Conservation (phyloP, 2,797 vertebrate genomes). For the Eulemur coronatus region DNA sequence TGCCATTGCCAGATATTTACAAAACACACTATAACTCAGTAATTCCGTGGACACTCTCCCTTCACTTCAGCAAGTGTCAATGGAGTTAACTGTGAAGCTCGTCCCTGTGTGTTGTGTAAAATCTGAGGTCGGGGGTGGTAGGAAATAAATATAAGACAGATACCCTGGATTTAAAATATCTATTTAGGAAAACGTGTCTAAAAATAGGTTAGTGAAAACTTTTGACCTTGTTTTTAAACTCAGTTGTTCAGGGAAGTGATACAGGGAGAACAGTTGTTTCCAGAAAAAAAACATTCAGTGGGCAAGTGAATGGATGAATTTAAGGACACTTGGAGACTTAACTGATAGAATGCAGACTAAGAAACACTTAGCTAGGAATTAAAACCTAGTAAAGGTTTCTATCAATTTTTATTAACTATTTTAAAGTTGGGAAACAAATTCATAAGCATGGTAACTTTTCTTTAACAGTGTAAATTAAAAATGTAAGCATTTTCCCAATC, state of each 20-base stretch:
- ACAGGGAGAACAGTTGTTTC: not conserved
- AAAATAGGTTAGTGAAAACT: not conserved
- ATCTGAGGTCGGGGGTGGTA: not conserved
- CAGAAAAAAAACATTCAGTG: not conserved
- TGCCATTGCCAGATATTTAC: not conserved
- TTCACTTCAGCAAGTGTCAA: not conserved
- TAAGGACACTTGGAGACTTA: not conserved
- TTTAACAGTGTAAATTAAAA: not conserved
- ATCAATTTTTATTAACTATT: not conserved
- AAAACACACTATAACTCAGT: not conserved
- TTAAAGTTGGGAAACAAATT: not conserved
- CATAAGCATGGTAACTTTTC: not conserved
- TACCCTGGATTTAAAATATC: not conserved
- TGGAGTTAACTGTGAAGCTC: not conserved
- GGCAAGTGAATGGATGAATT: not conserved
- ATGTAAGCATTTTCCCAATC: not conserved
- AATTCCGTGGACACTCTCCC: not conserved
- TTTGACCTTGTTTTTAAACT: not conserved
- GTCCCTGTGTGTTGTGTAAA: rapidly evolving
- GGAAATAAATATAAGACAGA: not conserved
- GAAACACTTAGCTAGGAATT: not conserved
- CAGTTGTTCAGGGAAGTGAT: not conserved
- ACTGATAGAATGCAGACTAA: not conserved
- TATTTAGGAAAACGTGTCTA: not conserved
- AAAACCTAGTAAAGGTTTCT: not conserved